phyloP scores from a whole-genome alignment of 2,888 invertebrate species.

The Euspilapteryx auroguttella region DNA sequence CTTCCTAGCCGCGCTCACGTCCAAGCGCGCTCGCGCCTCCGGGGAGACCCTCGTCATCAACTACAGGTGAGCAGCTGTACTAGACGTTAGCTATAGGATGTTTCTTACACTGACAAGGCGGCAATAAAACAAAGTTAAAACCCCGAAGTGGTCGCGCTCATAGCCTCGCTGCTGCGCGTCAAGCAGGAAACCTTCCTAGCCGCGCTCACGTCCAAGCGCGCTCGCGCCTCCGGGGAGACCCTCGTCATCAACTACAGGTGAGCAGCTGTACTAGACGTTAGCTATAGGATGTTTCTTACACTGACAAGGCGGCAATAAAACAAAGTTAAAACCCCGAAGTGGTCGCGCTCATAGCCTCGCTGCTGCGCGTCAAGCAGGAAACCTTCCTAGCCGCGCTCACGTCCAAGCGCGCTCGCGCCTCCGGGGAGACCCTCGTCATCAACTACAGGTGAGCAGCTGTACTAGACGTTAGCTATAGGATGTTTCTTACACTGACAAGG shows the following conservation, averaged over 20 bases:
- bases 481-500: too few species aligned
- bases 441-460: conserved; percentile 84
- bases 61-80: conserved; percentile 78
- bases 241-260: conserved; percentile 89
- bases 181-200: conserved; percentile 87
- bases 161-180: conserved; percentile 86
- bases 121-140: too few species aligned
- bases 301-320: too few species aligned
- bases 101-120: too few species aligned
- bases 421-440: conserved; percentile 88
- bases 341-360: conserved; percentile 82
- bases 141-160: conserved; percentile 82
- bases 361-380: conserved; percentile 86
- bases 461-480: too few species aligned
- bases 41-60: conserved; percentile 91
- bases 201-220: conserved; percentile 85
- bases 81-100: too few species aligned
- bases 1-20: conserved; percentile 84
- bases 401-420: conserved; percentile 81
- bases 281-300: too few species aligned
- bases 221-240: conserved; percentile 84
- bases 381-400: conserved; percentile 87
- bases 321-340: conserved; percentile 88
- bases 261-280: too few species aligned
- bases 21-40: conserved; percentile 81